Evolutionary conservation across 2,797 vertebrate genomes (phyloP).

Genomic region (Merluccius polli): DNA sequence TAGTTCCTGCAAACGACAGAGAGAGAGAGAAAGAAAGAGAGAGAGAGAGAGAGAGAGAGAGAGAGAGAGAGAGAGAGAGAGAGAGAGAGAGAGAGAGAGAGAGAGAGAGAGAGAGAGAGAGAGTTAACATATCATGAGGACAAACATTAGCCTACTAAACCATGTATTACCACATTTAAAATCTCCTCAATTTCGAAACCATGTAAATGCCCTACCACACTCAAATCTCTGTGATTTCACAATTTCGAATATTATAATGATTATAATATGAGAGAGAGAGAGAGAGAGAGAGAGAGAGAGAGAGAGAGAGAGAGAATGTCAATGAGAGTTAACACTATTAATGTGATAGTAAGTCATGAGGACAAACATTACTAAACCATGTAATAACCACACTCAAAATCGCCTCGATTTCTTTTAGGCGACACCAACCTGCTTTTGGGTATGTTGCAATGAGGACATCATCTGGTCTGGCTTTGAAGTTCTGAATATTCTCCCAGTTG

Average conservation of each 20-base stretch:
- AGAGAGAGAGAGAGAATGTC: no score
- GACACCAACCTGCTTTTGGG: conserved; percentile 61
- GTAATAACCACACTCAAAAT: neutral
- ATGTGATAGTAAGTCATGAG: no score
- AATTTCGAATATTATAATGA: no score
- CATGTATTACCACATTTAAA: no score
- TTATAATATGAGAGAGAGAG: no score
- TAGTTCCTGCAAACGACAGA: conserved; percentile 54
- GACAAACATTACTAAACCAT: neutral
- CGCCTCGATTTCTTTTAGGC: neutral
- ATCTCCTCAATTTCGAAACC: no score
- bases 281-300: no score
- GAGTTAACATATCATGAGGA: neutral
- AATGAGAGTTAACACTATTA: no score
- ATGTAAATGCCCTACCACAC: no score
- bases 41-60: conserved; percentile 11
- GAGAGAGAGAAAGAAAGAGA: neutral
- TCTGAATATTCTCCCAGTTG: conserved; percentile 65
- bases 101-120: neutral
- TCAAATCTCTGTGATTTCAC: no score
- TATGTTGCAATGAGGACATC: conserved; percentile 67
- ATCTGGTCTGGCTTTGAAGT: conserved; percentile 63
- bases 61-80: neutral
- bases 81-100: neutral
- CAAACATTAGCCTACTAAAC: no score